A percentile compares a stretch with the other conserved stretches of the same genome.
phyloP scores from a whole-genome alignment of 1,140 invertebrate genomes.

The Schlechtendalia chinensis region DNA sequence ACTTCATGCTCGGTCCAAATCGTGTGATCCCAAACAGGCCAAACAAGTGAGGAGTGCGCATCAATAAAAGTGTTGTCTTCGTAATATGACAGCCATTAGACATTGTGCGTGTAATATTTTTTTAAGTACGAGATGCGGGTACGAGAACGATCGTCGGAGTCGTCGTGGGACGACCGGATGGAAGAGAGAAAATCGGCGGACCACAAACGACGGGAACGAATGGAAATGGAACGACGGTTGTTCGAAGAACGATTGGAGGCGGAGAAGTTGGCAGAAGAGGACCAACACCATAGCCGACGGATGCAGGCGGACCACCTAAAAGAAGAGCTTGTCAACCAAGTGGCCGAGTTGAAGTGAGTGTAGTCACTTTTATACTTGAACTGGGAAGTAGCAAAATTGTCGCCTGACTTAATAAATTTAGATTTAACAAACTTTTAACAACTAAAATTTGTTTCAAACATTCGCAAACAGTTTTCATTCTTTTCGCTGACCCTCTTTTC shows the following conservation, averaged over 20 bases:
- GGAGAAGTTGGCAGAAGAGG: background rate
- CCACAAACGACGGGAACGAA: background rate
- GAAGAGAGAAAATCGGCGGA: background rate
- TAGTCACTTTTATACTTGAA: too few species aligned
- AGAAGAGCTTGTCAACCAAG: background rate
- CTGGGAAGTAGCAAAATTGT: too few species aligned
- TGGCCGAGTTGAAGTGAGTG: conserved; percentile 23
- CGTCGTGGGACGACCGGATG: conserved; percentile 34
- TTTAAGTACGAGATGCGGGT: conserved; percentile 13
- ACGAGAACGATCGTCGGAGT: conserved; percentile 23
- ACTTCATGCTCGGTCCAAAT: conserved; percentile 21
- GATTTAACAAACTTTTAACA: too few species aligned
- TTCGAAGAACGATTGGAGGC: background rate
- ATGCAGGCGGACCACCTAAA: background rate
- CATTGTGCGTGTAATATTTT: background rate
- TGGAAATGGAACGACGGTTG: background rate
- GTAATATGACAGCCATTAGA: background rate
- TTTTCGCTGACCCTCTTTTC: too few species aligned
- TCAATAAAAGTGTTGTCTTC: too few species aligned
- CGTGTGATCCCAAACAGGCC: conserved; percentile 22
- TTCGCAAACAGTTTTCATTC: too few species aligned
- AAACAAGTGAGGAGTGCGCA: conserved; percentile 10
- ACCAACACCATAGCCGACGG: background rate
- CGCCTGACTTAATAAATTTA: too few species aligned
- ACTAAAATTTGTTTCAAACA: too few species aligned